Evolutionary conservation across 2,797 vertebrate genomes (phyloP).

Genomic region (Serranus cabrilla): DNA sequence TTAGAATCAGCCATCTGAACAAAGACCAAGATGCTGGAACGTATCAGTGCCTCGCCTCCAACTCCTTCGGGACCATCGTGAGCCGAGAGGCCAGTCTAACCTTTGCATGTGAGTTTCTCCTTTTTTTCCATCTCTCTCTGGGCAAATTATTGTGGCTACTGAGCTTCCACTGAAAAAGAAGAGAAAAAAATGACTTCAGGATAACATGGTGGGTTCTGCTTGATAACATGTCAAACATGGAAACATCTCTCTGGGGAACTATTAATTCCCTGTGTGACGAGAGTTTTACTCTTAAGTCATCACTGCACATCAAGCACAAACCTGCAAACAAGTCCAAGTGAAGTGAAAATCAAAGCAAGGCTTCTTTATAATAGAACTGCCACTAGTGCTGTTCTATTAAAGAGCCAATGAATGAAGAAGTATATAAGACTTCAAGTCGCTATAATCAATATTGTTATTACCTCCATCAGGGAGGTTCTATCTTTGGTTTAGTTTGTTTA

Average conservation of each 20-base stretch:
- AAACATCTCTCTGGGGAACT: constrained; percentile 55
- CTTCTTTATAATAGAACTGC: constrained; percentile 21
- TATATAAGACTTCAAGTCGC: background rate
- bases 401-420: background rate
- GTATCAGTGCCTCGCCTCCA: constrained; percentile 96
- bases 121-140: constrained; percentile 29
- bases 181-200: constrained; percentile 30
- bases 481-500: too few species aligned
- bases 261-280: constrained; percentile 43
- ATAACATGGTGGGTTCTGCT: constrained; percentile 28
- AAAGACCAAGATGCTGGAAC: constrained; percentile 92
- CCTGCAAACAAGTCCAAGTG: constrained; percentile 9
- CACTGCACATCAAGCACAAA: constrained; percentile 43
- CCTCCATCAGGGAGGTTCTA: too few species aligned
- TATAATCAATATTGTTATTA: background rate
- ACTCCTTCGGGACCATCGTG: constrained; percentile 93
- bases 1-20: constrained; percentile 93
- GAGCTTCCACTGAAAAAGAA: constrained; percentile 7
- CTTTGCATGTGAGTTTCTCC: constrained; percentile 94
- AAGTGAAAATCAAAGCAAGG: constrained; percentile 9
- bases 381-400: constrained; percentile 7
- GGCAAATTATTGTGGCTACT: constrained; percentile 25
- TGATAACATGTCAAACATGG: constrained; percentile 59
- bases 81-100: constrained; percentile 95
- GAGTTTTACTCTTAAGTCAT: constrained; percentile 30